phyloP scores from a whole-genome alignment of 2,113 vertebrate species.

The Periophthalmodon schlosseri region DNA sequence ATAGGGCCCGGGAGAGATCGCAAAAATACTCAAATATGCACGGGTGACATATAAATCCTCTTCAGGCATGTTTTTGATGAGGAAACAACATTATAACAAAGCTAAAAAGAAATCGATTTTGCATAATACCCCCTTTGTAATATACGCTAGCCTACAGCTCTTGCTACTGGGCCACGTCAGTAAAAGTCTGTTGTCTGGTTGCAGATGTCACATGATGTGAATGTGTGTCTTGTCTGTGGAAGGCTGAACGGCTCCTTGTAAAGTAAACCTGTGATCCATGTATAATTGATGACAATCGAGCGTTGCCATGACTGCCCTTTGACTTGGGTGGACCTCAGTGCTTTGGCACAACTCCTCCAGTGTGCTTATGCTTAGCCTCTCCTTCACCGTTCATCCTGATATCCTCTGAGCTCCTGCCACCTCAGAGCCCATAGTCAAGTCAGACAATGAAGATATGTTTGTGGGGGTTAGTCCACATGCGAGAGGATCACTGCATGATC shows the following conservation, averaged over 20 bases:
- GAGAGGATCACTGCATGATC: neutral
- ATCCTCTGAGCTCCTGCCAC: slow-evolving; percentile 45
- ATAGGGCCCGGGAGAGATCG: no score
- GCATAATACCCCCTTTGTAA: no score
- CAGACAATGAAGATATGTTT: neutral
- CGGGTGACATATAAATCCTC: no score
- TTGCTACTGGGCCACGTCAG: neutral
- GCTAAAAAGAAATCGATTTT: no score
- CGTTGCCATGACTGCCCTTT: slow-evolving; percentile 65
- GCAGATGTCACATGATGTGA: slow-evolving; percentile 51
- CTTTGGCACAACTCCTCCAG: slow-evolving; percentile 60
- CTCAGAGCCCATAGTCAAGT: neutral
- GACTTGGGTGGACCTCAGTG: slow-evolving; percentile 62
- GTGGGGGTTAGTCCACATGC: neutral
- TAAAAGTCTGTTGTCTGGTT: slow-evolving; percentile 30
- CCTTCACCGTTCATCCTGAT: slow-evolving; percentile 79
- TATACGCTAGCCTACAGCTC: no score
- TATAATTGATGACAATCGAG: slow-evolving; percentile 75
- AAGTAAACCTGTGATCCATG: slow-evolving; percentile 71
- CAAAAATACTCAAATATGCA: no score
- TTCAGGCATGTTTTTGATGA: no score
- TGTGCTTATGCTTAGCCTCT: slow-evolving; percentile 72
- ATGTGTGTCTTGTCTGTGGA: slow-evolving; percentile 51
- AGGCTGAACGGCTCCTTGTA: slow-evolving; percentile 73
- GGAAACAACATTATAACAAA: no score